These are phyloP conservation scores for Hydrochoerus hydrochaeris DNA, from an alignment of 2,113 vertebrate genomes.

Conservation along the genomic window DNA sequence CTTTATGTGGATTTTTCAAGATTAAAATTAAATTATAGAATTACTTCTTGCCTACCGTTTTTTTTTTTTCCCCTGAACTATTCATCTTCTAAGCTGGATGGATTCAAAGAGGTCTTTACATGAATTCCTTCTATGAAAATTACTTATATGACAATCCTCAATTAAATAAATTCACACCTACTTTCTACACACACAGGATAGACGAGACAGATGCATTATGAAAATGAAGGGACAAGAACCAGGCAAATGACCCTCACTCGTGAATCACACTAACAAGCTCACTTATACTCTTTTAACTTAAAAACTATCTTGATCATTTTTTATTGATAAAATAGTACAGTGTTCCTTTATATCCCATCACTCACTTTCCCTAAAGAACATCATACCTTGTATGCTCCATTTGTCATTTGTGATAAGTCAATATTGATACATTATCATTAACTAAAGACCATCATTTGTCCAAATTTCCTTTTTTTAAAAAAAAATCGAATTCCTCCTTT, in stretches of 20 bases:
- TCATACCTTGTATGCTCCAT: background rate
- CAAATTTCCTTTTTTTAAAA: background rate
- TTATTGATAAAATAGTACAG: background rate
- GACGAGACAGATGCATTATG: background rate
- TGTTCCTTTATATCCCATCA: background rate
- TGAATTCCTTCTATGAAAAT: constrained; percentile 29
- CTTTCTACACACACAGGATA: background rate
- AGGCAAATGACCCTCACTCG: background rate
- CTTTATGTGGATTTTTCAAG: constrained; percentile 45
- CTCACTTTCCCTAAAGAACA: background rate
- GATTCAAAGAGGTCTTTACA: background rate
- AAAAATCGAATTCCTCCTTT: background rate
- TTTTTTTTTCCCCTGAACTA: background rate
- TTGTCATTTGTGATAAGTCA: background rate
- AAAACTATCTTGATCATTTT: background rate
- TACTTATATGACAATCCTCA: background rate
- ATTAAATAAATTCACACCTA: constrained; percentile 29
- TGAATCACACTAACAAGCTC: background rate
- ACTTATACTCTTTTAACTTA: background rate
- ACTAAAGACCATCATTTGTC: background rate
- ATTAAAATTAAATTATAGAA: constrained; percentile 69
- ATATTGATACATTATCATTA: background rate
- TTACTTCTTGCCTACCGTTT: background rate
- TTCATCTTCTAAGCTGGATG: constrained; percentile 38
- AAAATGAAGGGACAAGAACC: background rate